These are phyloP conservation scores for Halcyon smyrnensis DNA, from an alignment of 2,797 vertebrate genomes.

Conservation along the genomic window DNA sequence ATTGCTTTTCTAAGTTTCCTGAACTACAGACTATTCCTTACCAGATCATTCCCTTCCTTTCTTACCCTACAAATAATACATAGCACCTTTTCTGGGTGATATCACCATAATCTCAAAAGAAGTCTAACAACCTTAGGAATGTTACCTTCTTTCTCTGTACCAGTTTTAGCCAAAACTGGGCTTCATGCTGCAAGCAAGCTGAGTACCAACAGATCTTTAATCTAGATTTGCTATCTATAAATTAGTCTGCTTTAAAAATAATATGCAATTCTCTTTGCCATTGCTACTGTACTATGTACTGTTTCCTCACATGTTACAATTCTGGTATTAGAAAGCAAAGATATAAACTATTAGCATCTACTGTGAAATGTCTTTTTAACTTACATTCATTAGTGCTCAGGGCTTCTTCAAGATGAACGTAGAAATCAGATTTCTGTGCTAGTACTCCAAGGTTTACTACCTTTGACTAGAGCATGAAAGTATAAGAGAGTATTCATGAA, in stretches of 20 bases:
- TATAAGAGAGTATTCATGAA: background rate
- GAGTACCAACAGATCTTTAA: background rate
- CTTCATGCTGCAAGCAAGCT: background rate
- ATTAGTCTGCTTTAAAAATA: background rate
- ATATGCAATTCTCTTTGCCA: background rate
- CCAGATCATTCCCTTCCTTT: background rate
- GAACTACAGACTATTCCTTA: background rate
- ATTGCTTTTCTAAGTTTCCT: background rate
- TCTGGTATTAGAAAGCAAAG: background rate
- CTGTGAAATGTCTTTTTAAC: conserved; percentile 61
- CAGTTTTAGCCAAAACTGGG: background rate
- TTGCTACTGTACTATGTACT: background rate
- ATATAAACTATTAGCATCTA: background rate
- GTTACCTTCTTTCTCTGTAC: background rate
- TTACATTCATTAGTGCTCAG: conserved; percentile 85
- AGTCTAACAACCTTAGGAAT: background rate
- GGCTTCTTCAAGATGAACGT: conserved; percentile 84
- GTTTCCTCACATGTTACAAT: background rate
- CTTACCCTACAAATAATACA: background rate
- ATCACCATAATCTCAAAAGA: background rate
- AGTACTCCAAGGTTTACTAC: conserved; percentile 84
- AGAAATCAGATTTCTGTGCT: conserved; percentile 89
- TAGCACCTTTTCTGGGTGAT: background rate
- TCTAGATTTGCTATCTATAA: background rate
- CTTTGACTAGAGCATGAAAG: conserved; percentile 85